Conservation (phyloP, 2,113 vertebrate species). For the Myanophis thanlyinensis region DNA sequence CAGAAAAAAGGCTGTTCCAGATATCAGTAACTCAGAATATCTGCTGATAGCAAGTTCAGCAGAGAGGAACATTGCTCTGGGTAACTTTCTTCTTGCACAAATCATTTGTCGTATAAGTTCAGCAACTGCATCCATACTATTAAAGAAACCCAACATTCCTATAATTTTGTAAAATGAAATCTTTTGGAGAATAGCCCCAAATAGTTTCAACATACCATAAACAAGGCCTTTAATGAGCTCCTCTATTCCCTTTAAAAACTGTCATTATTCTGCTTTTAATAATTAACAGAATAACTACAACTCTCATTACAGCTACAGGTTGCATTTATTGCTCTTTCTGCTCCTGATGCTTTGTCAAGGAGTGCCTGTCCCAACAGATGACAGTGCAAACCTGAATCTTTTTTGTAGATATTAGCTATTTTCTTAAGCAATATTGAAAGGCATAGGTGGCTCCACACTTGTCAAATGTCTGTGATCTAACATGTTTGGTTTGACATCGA, state of each 20-base stretch:
- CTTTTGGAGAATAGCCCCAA: constrained; percentile 3
- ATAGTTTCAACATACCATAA: constrained; percentile 33
- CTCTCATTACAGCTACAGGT: constrained; percentile 36
- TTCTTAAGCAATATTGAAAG: no score
- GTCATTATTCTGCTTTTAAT: constrained; percentile 30
- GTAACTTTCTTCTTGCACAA: not conserved
- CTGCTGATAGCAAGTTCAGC: constrained; percentile 3
- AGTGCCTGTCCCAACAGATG: not conserved
- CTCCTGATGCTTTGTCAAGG: constrained; percentile 2
- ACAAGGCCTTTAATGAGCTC: not conserved
- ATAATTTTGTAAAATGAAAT: not conserved
- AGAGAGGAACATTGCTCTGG: not conserved
- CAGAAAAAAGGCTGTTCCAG: not conserved
- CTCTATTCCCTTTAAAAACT: not conserved
- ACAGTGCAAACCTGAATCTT: not conserved
- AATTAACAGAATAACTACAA: constrained; percentile 35
- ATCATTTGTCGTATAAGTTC: constrained; percentile 13
- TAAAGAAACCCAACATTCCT: constrained; percentile 29
- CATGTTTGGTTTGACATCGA: not conserved
- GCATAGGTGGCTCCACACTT: not conserved
- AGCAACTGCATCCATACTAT: constrained; percentile 27
- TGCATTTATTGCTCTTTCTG: not conserved
- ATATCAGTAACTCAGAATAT: not conserved
- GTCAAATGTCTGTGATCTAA: not conserved
- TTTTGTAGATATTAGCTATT: no score